Evolutionary conservation across 2,888 invertebrate genomes (phyloP).

Genomic region (Rutpela maculata): DNA sequence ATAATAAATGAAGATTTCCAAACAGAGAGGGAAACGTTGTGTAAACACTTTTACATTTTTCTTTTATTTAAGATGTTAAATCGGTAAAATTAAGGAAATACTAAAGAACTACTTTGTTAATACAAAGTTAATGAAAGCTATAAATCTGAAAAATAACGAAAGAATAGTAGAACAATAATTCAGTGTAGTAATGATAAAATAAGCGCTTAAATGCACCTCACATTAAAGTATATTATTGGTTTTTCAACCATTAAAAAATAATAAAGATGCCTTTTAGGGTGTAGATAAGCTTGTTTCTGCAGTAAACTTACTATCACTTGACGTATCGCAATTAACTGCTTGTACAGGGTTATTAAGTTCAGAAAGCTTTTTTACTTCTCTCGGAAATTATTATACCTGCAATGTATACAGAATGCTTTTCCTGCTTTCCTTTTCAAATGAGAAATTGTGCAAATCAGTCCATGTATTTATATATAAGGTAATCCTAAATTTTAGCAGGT

Average conservation of each 20-base stretch:
- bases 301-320: neutral
- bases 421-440: no score
- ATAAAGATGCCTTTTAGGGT: neutral
- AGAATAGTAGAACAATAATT: neutral
- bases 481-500: no score
- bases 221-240: neutral
- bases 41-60: no score
- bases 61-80: no score
- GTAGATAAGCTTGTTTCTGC: neutral
- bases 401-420: neutral
- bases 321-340: neutral
- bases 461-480: no score
- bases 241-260: conserved; percentile 1
- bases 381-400: conserved; percentile 7
- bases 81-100: no score
- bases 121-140: no score
- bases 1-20: no score
- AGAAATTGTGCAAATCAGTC: no score
- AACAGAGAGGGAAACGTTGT: no score
- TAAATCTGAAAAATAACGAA: neutral
- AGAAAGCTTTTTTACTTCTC: neutral
- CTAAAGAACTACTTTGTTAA: no score
- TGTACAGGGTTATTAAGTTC: neutral
- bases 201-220: neutral
- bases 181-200: neutral